Evolutionary conservation across 2,888 invertebrate genomes (phyloP), one percentile per base, ranked within the genome.

Genomic region (Idaea biselata): DNA sequence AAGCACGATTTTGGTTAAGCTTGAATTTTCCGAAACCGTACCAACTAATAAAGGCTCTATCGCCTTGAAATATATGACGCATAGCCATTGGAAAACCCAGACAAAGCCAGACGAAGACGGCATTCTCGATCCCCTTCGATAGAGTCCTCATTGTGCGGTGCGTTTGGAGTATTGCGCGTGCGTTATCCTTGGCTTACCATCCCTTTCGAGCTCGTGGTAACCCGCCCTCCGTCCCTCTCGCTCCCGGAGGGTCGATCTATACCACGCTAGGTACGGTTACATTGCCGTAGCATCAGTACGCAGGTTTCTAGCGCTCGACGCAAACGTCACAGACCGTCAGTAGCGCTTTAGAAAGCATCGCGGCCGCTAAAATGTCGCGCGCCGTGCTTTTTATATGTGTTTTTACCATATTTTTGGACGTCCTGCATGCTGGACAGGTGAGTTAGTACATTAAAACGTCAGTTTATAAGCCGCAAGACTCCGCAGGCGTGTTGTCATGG

Each of bases 311-410:
- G 88, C 88, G 88, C 84, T 79, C 76, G 77, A 82, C 74, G 74
- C 78, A 77, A 83, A 90, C 90, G 91, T 88, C 82, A 83, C 78
- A 76, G 74, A 69, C 78, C 72, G 78, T 78, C 82, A 83, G 82
- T 83, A 83, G 80, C 79, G 78, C 75, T 69, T 70, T 79, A 79
- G 76, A 81, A 81, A 84, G 86, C 83, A 81, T 73, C 87, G 91
- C 90, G 91, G 86, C 87, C 89, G 91, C 92, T 84, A 93, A 86
- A 86, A 94, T 94, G 94, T 89, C 93, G 94, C 94, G 93, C 86
- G 93, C 92, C 89, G 92, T 93, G 88, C 90, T 93, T 87, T 90
- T 93, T 89, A 87, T 93, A 84, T 91, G 93, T 93, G 93, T 93
- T 86, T 92, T 93, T 88, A 89, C 91, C 86, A 89, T 93, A 88